Evolutionary conservation across 2,797 vertebrate genomes (phyloP), one percentile per base, ranked within the genome.

Genomic region (Ctenopoma multispine): DNA sequence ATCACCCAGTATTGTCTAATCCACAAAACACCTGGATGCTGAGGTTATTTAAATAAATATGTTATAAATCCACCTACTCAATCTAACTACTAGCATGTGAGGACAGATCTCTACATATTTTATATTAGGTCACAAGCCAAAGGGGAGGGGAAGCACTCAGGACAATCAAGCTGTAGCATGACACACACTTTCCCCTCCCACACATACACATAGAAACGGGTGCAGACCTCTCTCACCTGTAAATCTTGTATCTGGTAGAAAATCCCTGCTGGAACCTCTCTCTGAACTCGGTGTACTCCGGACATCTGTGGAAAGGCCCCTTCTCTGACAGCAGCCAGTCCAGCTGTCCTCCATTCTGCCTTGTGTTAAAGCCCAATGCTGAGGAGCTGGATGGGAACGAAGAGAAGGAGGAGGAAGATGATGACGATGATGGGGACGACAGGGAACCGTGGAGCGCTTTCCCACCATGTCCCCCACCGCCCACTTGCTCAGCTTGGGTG

Each of bases 211-310:
- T 5, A 46, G 14, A 27, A 31, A 48, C 8, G 62, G 9, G 15
- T 29, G 41, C 21, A 20, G 23, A 66, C 7, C 5, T 17, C 20
- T 55, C 95, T 95, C 83, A 99, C 97, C 97, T 98, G 95, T 99
- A 98, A 90, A 99, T 98, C 93, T 97, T 96, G 93, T 99, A 99
- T 91, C 97, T 96, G 87, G 97, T 99, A 91, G 96, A 96, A 93
- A 98, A 99, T 69, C 97, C 97, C 85, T 98, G 97, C 74, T 97
- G 96, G 92, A 96, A 96, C 67, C 97, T 93, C 83, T 99, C 97
- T 91, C 95, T 93, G 91, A 98, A 99, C 88, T 99, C 97, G 0
- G 95, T 94, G 69, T 99, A 99, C 85, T 99, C 97, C 10, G 96
- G 97, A 57, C 96, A 96, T 57, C 95, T 93, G 93, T 99, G 96